Evolutionary conservation across 2,797 vertebrate genomes (phyloP).

Genomic region (Pangasius macronema): DNA sequence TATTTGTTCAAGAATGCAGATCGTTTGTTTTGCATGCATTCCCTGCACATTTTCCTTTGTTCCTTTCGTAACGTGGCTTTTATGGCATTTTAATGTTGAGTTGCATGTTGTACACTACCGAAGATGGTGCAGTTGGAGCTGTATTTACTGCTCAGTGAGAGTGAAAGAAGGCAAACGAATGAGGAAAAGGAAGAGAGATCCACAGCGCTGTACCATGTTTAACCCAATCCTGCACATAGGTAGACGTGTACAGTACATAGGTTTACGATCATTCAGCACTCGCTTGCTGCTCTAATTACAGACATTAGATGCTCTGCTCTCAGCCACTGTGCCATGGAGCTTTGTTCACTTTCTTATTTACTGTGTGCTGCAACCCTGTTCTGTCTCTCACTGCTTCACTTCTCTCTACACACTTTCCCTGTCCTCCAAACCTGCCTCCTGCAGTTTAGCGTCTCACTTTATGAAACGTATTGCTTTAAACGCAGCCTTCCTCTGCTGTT

Average conservation of each 20-base stretch:
- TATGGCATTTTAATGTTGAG: not conserved
- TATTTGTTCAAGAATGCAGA: not conserved
- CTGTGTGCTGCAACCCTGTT: constrained; percentile 9
- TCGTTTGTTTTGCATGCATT: not conserved
- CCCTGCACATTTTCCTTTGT: not conserved
- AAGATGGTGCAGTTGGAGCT: no score
- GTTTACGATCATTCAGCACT: constrained; percentile 19
- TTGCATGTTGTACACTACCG: not conserved
- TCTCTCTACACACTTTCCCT: constrained; percentile 4
- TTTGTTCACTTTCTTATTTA: constrained; percentile 42
- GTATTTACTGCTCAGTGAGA: not conserved
- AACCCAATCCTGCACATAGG: not conserved
- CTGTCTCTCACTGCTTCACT: not conserved
- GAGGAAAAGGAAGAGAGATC: not conserved
- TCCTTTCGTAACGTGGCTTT: not conserved
- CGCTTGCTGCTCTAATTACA: constrained; percentile 46
- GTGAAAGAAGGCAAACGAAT: not conserved
- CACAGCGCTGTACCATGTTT: not conserved
- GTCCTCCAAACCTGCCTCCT: constrained; percentile 26
- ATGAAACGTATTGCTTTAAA: constrained; percentile 2
- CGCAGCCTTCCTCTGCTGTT: constrained; percentile 1
- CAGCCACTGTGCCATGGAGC: constrained; percentile 27
- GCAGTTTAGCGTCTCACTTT: not conserved
- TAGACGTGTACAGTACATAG: not conserved
- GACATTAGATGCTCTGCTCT: constrained; percentile 41